Evolutionary conservation across 2,113 vertebrate species (phyloP).

Genomic region (Gnathonemus longibarbis): DNA sequence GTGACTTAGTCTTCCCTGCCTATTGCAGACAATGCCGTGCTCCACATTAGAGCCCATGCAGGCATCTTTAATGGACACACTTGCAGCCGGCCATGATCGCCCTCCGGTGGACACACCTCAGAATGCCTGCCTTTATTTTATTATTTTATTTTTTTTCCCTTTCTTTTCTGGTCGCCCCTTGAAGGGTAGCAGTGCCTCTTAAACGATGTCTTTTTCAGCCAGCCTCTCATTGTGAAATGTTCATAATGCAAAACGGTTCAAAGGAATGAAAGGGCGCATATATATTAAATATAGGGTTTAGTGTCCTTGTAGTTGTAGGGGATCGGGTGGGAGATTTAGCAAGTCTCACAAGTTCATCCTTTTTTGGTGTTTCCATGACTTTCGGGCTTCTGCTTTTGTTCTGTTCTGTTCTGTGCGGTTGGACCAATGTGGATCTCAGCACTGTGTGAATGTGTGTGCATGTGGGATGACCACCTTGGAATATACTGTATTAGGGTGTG

Average conservation of each 20-base stretch:
- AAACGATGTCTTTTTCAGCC: not conserved
- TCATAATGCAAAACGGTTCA: not conserved
- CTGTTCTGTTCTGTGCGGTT: not conserved
- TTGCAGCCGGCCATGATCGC: not conserved
- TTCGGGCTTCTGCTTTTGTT: not conserved
- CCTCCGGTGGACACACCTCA: not conserved
- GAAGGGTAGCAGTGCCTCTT: not conserved
- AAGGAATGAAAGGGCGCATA: not conserved
- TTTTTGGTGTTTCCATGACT: not conserved
- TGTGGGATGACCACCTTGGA: not conserved
- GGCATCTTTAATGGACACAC: not conserved
- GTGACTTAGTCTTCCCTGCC: not conserved
- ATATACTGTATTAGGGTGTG: not conserved
- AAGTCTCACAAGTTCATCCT: not conserved
- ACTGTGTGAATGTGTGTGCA: not conserved
- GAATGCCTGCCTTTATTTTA: not conserved
- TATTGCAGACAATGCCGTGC: not conserved
- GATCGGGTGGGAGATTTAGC: not conserved
- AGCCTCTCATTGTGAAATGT: not conserved
- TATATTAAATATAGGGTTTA: constrained; percentile 1
- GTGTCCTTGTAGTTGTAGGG: not conserved
- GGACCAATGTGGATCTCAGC: not conserved
- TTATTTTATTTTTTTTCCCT: not conserved
- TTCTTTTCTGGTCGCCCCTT: not conserved
- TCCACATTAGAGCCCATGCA: not conserved